These are phyloP conservation scores for Lacerta bilineata DNA, from an alignment of 2,797 vertebrate genomes.

Conservation along the genomic window DNA sequence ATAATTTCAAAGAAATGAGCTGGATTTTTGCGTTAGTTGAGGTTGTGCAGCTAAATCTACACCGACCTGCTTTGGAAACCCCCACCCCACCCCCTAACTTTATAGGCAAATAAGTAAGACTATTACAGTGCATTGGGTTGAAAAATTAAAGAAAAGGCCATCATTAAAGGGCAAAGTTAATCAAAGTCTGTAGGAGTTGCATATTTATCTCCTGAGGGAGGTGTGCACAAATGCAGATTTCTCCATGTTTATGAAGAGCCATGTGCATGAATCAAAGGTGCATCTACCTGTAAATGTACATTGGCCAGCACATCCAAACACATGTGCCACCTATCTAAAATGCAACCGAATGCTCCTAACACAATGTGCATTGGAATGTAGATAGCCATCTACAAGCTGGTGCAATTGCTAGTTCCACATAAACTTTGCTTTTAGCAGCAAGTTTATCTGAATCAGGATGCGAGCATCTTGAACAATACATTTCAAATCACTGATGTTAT, in stretches of 20 bases:
- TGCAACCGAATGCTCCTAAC: too few species aligned
- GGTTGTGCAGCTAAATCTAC: slow-evolving; percentile 12
- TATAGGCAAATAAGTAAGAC: slow-evolving; percentile 27
- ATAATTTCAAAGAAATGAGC: slow-evolving; percentile 49
- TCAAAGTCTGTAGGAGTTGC: slow-evolving; percentile 2
- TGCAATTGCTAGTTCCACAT: too few species aligned
- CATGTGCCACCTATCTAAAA: background rate
- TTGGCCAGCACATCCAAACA: background rate
- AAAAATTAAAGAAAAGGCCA: slow-evolving; percentile 18
- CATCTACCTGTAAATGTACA: background rate
- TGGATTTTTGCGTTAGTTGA: slow-evolving; percentile 40
- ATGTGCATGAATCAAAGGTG: background rate
- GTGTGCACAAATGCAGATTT: background rate
- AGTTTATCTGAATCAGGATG: background rate
- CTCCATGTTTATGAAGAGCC: background rate
- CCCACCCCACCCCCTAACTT: background rate
- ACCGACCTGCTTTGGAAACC: slow-evolving; percentile 44
- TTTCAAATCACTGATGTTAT: background rate
- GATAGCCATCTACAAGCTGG: background rate
- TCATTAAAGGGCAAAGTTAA: slow-evolving; percentile 33
- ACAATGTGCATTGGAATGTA: background rate
- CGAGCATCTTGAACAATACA: background rate
- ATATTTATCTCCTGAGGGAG: background rate
- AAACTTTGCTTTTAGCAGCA: background rate
- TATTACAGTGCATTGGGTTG: slow-evolving; percentile 14